These are phyloP conservation scores for Carpatolechia fugitivella DNA, from an alignment of 2,888 invertebrate genomes.

Conservation along the genomic window DNA sequence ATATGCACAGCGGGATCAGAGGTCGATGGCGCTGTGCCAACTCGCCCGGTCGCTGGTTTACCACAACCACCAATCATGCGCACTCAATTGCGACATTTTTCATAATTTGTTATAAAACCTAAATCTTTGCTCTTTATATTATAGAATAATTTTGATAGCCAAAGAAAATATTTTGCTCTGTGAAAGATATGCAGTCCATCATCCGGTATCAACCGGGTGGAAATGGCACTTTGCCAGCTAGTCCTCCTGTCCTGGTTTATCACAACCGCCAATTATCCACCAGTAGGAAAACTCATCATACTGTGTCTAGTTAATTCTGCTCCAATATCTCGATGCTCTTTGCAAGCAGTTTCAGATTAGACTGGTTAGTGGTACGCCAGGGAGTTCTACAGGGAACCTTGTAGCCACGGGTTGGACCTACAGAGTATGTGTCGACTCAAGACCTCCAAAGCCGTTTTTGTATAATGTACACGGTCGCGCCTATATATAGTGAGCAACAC, in stretches of 20 bases:
- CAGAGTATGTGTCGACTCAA: too few relatives aligned
- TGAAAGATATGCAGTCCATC: too few relatives aligned
- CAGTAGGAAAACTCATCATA: not conserved
- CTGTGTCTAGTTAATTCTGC: not conserved
- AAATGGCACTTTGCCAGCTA: constrained; percentile 17
- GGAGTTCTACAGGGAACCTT: not conserved
- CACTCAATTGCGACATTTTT: constrained; percentile 29
- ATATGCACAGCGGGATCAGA: constrained; percentile 35
- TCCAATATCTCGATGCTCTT: not conserved
- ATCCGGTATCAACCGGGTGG: not conserved
- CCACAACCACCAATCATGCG: constrained; percentile 34
- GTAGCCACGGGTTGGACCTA: not conserved
- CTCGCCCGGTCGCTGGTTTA: not conserved
- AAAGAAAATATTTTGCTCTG: too few relatives aligned
- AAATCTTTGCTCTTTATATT: too few relatives aligned
- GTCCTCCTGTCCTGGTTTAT: not conserved
- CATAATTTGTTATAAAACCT: not conserved
- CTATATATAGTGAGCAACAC: too few relatives aligned
- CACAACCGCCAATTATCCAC: constrained; percentile 2
- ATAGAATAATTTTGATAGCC: too few relatives aligned
- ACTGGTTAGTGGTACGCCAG: not conserved
- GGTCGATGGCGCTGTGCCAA: constrained; percentile 15
- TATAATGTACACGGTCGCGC: too few relatives aligned
- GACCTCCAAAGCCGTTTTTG: too few relatives aligned
- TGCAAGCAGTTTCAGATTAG: not conserved